Evolutionary conservation across 2,797 vertebrate genomes (phyloP).

Genomic region (Miichthys miiuy): DNA sequence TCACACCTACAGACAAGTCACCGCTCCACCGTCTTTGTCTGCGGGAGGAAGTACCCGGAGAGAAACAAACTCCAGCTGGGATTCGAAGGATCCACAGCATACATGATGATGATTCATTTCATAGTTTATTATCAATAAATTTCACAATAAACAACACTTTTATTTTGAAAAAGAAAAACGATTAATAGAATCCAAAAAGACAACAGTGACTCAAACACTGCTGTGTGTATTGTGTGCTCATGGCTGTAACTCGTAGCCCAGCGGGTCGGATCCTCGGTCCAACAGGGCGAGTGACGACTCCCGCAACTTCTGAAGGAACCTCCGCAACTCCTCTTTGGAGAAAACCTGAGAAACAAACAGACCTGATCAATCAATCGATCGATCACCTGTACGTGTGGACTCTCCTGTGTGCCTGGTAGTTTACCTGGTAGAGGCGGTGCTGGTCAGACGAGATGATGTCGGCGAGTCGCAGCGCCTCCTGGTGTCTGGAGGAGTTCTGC

Average conservation of each 20-base stretch:
- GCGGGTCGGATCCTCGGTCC: conserved; percentile 92
- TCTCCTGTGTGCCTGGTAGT: neutral
- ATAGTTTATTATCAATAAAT: conserved; percentile 4
- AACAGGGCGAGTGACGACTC: conserved; percentile 95
- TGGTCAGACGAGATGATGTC: conserved; percentile 94
- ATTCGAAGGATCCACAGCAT: too few relatives aligned
- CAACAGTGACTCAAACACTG: conserved; percentile 22
- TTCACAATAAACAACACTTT: conserved; percentile 39
- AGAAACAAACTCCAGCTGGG: too few relatives aligned
- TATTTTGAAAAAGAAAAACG: conserved; percentile 60
- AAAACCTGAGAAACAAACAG: conserved; percentile 91
- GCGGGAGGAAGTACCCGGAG: too few relatives aligned
- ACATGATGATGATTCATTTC: too few relatives aligned
- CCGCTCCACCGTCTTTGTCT: too few relatives aligned
- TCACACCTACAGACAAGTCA: too few relatives aligned
- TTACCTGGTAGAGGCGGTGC: conserved; percentile 92
- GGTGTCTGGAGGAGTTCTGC: conserved; percentile 91
- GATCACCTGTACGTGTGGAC: too few relatives aligned
- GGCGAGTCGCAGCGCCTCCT: conserved; percentile 93
- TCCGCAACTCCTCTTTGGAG: conserved; percentile 93
- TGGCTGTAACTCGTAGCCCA: conserved; percentile 94
- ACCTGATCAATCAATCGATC: conserved; percentile 46
- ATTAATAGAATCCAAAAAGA: conserved; percentile 19
- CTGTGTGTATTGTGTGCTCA: conserved; percentile 62
- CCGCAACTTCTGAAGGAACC: conserved; percentile 92